phyloP scores from a whole-genome alignment of 2,113 vertebrate species.

The Picathartes gymnocephalus region DNA sequence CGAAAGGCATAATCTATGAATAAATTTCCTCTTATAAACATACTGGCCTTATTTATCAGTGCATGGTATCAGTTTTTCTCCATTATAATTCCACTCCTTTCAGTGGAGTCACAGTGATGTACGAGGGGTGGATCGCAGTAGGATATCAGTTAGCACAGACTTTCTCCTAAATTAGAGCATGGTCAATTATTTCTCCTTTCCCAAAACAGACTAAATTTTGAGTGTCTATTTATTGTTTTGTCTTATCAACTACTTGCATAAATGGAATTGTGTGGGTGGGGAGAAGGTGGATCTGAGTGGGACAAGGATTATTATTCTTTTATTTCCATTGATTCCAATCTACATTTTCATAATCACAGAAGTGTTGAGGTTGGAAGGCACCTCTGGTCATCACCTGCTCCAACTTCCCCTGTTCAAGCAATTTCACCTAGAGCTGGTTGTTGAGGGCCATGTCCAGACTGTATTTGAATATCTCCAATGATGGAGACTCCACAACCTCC shows the following conservation, averaged over 20 bases:
- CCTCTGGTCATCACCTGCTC: neutral
- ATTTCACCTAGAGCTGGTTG: neutral
- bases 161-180: neutral
- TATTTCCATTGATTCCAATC: neutral
- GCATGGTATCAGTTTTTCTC: neutral
- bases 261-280: neutral
- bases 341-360: neutral
- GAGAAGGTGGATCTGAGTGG: neutral
- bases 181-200: neutral
- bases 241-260: neutral
- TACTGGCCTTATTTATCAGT: neutral
- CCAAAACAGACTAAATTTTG: neutral
- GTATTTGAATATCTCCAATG: rapidly evolving
- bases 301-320: neutral
- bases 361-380: neutral
- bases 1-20: neutral
- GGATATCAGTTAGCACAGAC: neutral
- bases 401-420: neutral
- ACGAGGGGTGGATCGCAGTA: rapidly evolving
- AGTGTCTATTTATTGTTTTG: neutral
- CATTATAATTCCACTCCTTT: neutral
- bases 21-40: neutral
- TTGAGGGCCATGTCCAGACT: neutral
- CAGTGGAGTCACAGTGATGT: neutral
- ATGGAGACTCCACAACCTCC: neutral